Percentiles rank a stretch among this genome's conserved stretches.
phyloP scores from a whole-genome alignment of 1,140 invertebrate species.

The Orius insidiosus region DNA sequence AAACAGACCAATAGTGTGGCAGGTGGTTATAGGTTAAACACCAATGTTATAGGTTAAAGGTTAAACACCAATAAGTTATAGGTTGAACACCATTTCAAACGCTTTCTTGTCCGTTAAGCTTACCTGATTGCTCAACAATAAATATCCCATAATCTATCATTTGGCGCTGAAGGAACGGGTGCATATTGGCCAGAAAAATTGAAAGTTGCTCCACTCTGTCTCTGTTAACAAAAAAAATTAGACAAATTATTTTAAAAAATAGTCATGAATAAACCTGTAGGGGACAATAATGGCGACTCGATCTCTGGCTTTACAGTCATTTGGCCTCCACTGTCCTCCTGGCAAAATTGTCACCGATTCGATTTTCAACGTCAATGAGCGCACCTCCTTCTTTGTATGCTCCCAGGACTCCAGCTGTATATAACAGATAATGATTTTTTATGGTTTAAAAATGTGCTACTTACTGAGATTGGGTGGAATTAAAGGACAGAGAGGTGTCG shows the following conservation, averaged over 20 bases:
- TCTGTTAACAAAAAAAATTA: constrained; percentile 35
- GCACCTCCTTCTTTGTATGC: constrained; percentile 11
- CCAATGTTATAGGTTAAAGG: too few relatives aligned
- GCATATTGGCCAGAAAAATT: constrained; percentile 71
- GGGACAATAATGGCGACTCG: constrained; percentile 80
- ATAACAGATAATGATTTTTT: too few relatives aligned
- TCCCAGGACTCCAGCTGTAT: constrained; percentile 19
- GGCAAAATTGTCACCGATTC: constrained; percentile 22
- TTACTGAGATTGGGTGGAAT: constrained; percentile 19
- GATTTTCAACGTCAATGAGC: constrained; percentile 11
- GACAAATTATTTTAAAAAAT: not conserved
- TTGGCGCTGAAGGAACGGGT: constrained; percentile 78
- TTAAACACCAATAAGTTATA: too few relatives aligned
- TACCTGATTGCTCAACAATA: constrained; percentile 82
- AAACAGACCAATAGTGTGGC: too few relatives aligned
- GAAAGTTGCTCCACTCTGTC: constrained; percentile 68
- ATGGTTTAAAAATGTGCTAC: constrained; percentile 1
- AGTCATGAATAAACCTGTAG: constrained; percentile 37
- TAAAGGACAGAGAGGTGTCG: constrained; percentile 16
- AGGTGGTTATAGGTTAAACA: too few relatives aligned
- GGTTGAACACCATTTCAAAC: too few relatives aligned
- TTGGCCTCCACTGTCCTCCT: constrained; percentile 63
- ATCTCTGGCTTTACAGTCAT: constrained; percentile 52
- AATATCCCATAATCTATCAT: constrained; percentile 86
- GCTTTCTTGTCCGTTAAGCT: too few relatives aligned